phyloP scores from a whole-genome alignment of 2,888 invertebrate genomes.

The Colostygia pectinataria region DNA sequence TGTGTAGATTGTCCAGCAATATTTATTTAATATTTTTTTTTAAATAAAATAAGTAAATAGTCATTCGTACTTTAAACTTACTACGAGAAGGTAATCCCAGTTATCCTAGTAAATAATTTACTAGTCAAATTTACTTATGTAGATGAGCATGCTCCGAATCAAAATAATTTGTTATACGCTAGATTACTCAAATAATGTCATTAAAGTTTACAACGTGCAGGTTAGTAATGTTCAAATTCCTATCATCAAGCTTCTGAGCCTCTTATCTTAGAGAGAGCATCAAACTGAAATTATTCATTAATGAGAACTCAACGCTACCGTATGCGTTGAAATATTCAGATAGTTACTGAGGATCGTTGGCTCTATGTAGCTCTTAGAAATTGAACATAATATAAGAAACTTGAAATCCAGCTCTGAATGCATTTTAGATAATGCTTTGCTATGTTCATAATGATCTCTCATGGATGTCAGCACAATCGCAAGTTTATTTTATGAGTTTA shows the following conservation, averaged over 20 bases:
- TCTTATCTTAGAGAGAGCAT: conserved; percentile 29
- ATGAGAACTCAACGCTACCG: conserved; percentile 32
- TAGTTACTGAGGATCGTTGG: conserved; percentile 29
- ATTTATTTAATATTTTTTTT: too few relatives aligned
- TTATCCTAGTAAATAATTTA: too few relatives aligned
- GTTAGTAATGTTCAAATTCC: conserved; percentile 21
- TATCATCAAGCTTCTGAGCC: conserved; percentile 37
- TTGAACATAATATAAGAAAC: neutral
- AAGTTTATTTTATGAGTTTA: conserved; percentile 17
- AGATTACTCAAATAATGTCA: too few relatives aligned
- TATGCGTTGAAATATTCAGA: conserved; percentile 39
- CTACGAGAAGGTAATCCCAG: too few relatives aligned
- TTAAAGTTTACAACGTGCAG: neutral
- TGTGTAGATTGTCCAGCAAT: too few relatives aligned
- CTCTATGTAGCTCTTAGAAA: conserved; percentile 9
- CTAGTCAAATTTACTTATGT: too few relatives aligned
- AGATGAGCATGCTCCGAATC: too few relatives aligned
- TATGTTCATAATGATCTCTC: neutral
- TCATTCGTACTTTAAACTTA: too few relatives aligned
- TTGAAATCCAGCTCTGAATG: neutral
- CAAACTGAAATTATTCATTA: conserved; percentile 43
- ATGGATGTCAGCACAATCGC: conserved; percentile 2
- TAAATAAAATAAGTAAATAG: too few relatives aligned
- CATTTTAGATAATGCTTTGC: neutral
- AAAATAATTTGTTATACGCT: too few relatives aligned